Percentiles rank a stretch among this genome's conserved stretches.
Conservation (phyloP, 1,140 invertebrate genomes). For the Drepana arcuata region DNA sequence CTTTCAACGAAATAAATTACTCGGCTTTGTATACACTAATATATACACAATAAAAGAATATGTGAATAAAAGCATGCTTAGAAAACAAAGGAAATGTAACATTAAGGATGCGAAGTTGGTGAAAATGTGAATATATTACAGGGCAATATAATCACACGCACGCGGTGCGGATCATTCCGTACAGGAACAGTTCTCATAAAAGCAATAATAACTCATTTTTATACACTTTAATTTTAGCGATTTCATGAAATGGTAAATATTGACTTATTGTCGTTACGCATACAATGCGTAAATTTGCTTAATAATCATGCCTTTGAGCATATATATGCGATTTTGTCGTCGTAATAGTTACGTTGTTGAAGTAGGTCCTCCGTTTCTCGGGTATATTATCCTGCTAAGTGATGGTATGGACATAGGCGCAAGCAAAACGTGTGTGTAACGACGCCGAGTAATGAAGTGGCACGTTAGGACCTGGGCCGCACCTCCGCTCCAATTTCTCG, state of each 20-base stretch:
- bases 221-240: constrained; percentile 56
- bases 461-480: constrained; percentile 34
- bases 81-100: constrained; percentile 42
- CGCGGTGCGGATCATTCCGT: constrained; percentile 42
- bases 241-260: constrained; percentile 28
- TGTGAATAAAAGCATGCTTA: no score
- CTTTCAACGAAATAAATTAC: no score
- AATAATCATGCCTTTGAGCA: no score
- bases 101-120: constrained; percentile 63
- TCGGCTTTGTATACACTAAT: no score
- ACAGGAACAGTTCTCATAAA: constrained; percentile 47
- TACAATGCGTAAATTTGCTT: no score
- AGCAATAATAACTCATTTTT: constrained; percentile 63
- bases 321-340: no score
- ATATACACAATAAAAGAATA: no score
- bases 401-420: constrained; percentile 17
- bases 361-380: no score
- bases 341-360: no score
- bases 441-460: constrained; percentile 43
- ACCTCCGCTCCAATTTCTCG: constrained; percentile 38
- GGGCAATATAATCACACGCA: constrained; percentile 61
- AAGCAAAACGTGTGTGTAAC: constrained; percentile 24
- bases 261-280: no score
- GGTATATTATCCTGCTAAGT: no score
- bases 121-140: constrained; percentile 69